These are phyloP conservation scores for Chiroxiphia lanceolata DNA, from an alignment of 2,797 vertebrate species.

Conservation along the genomic window DNA sequence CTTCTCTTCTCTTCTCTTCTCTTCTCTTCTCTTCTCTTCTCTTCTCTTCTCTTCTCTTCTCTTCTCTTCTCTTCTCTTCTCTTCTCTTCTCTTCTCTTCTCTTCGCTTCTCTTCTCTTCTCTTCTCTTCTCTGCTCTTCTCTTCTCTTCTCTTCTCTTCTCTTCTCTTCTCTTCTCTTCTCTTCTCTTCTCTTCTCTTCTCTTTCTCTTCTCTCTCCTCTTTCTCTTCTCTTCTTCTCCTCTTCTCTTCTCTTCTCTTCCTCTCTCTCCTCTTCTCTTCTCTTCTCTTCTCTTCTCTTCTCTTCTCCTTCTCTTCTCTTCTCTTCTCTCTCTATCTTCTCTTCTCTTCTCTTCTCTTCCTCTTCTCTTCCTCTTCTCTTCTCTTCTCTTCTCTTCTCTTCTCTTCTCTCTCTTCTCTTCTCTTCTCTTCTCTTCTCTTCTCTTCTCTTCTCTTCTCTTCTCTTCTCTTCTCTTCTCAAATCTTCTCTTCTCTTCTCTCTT, in stretches of 20 bases:
- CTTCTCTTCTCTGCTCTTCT: too few species aligned
- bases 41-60: fast-evolving
- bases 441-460: too few species aligned
- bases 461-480: fast-evolving
- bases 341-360: background rate
- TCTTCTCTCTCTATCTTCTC: too few species aligned
- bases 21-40: background rate
- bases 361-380: fast-evolving
- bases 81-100: background rate
- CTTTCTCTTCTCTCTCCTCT: background rate
- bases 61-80: fast-evolving
- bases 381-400: background rate
- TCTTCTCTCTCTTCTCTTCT: too few species aligned
- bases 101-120: background rate
- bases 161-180: too few species aligned
- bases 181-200: too few species aligned
- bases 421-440: too few species aligned
- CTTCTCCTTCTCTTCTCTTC: too few species aligned
- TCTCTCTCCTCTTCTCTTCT: too few species aligned
- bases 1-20: too few species aligned
- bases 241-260: fast-evolving
- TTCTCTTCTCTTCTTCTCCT: fast-evolving
- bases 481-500: fast-evolving
- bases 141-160: background rate
- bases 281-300: background rate